These are phyloP conservation scores for Rousettus madagascariensis DNA, from an alignment of 2,797 vertebrate genomes.

Conservation along the genomic window DNA sequence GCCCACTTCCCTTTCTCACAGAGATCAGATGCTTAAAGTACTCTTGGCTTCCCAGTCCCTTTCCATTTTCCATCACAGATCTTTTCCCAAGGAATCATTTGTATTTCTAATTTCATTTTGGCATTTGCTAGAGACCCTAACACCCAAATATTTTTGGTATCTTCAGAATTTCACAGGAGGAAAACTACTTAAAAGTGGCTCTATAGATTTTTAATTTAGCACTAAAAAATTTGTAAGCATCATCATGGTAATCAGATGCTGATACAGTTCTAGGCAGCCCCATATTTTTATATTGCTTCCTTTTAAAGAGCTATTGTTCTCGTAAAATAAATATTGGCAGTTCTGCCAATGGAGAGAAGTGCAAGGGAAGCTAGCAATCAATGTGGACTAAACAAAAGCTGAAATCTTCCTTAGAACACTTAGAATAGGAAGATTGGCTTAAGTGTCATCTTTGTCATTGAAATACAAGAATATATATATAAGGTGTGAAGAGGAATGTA, in stretches of 20 bases:
- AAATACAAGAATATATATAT: not conserved
- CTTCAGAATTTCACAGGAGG: not conserved
- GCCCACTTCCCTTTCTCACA: not conserved
- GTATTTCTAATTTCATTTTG: not conserved
- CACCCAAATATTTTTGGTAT: not conserved
- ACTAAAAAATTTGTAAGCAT: not conserved
- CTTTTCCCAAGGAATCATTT: not conserved
- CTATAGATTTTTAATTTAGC: conserved; percentile 6
- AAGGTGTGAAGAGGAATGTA: not conserved
- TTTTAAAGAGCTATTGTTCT: conserved; percentile 41
- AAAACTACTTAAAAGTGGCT: not conserved
- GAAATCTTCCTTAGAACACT: not conserved
- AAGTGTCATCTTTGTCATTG: not conserved
- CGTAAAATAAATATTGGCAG: conserved; percentile 53
- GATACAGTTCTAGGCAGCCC: not conserved
- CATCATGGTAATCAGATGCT: not conserved
- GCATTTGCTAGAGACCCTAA: not conserved
- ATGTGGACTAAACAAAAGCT: not conserved
- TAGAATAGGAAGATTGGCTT: not conserved
- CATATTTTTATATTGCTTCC: conserved; percentile 27
- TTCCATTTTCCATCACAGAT: not conserved
- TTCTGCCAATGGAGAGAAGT: conserved; percentile 15
- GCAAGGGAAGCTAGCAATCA: conserved; percentile 19
- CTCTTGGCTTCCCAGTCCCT: not conserved
- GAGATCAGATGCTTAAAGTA: not conserved